Evolutionary conservation across 2,888 invertebrate genomes (phyloP), one percentile per base, ranked within the genome.

Genomic region (Andrena flavipes): DNA sequence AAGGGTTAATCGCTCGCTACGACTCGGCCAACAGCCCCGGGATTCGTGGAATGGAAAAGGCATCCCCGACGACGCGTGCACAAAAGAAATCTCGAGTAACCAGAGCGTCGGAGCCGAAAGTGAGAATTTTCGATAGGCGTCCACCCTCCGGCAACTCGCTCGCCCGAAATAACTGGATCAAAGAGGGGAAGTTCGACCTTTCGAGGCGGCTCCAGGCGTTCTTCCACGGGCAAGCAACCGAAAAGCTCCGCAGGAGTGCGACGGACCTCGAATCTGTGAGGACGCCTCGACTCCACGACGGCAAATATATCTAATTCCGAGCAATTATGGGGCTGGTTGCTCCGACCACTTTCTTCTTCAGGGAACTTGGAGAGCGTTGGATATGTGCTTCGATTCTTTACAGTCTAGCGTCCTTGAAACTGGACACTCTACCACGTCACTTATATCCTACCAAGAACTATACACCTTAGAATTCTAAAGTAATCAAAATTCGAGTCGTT

Each of bases 121-220:
- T 63, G 63, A 13, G 81, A 80, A 69, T 81, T 64, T 60, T 68
- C 72, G 49, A 65, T 80, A 67, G 54, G 49, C 33, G 30, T 8
- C 30, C n/a, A 26, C 16, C 42, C 67, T 49, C 16, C n/a, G 20
- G 65, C 29, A 35, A 56, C 8, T 42, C 69, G 65, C 48, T 82
- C 81, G 56, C 10, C 42, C 48, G 68, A 65, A 80, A 82, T 81
- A 82, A 81, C 82, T 81, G 62, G 69, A 70, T 81, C 82, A 76
- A 82, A 81, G 75, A 35, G 65, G 59, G 42, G 35, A 65, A 74
- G 74, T 64, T 54, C 35, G 59, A 56, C 51, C 60, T 69, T 35
- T 75, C 65, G 63, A 51, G 49, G 49, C 8, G n/a, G 3, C 29
- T 56, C 8, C 29, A 23, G 54, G 30, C 63, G 29, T 56, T 54